Evolutionary conservation across 2,797 vertebrate genomes (phyloP).

Genomic region (Parauchenoglanis punctatus): DNA sequence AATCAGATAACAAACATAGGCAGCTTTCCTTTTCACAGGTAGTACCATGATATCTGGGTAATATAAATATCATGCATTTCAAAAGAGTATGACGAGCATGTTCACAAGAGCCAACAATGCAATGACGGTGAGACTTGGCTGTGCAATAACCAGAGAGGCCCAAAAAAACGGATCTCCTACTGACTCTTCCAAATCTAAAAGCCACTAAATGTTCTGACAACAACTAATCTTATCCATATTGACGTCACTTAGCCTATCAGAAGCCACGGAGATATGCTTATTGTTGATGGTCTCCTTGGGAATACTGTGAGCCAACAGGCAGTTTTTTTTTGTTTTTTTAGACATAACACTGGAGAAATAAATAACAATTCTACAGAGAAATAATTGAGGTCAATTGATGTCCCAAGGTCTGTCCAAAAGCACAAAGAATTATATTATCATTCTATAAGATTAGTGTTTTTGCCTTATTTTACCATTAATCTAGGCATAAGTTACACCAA

Average conservation of each 20-base stretch:
- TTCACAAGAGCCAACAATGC: not conserved
- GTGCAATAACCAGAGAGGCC: not conserved
- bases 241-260: constrained; percentile 38
- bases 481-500: not conserved
- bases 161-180: not conserved
- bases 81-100: constrained; percentile 39
- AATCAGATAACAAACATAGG: constrained; percentile 24
- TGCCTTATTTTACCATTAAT: not conserved
- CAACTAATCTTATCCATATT: constrained; percentile 49
- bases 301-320: constrained; percentile 34
- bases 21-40: constrained; percentile 9
- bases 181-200: constrained; percentile 11
- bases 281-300: constrained; percentile 40
- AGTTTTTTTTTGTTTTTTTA: constrained; percentile 29
- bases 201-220: constrained; percentile 51
- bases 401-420: constrained; percentile 11
- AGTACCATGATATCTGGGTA: constrained; percentile 35
- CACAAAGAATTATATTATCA: not conserved
- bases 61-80: constrained; percentile 48
- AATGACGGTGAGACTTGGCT: not conserved
- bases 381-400: constrained; percentile 5
- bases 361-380: constrained; percentile 24
- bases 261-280: constrained; percentile 28
- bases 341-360: constrained; percentile 25
- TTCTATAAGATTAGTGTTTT: not conserved